These are phyloP conservation scores for Orchestia grillus DNA, from an alignment of 1,140 invertebrate species.

Conservation along the genomic window DNA sequence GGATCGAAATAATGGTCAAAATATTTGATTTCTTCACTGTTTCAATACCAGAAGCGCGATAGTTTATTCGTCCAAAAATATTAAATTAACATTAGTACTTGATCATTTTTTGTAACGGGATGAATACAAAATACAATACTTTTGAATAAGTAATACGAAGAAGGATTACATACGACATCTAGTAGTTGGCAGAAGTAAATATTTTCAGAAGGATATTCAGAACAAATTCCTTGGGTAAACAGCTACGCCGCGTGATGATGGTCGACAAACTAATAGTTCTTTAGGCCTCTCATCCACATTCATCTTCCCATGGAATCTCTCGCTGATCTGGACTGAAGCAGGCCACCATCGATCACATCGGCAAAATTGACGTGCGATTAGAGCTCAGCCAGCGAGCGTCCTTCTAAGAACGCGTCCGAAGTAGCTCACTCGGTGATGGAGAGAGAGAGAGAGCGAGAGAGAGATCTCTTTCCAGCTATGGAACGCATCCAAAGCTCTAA, in stretches of 20 bases:
- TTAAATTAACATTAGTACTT: neutral
- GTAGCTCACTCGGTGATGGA: neutral
- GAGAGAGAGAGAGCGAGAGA: no score
- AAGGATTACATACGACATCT: neutral
- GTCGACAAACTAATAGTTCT: neutral
- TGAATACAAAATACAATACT: neutral
- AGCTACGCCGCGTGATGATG: neutral
- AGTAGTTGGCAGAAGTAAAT: neutral
- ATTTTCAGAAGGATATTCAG: neutral
- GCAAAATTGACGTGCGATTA: neutral
- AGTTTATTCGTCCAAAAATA: neutral
- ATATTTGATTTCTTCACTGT: no score
- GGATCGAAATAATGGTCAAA: no score
- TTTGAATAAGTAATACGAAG: neutral
- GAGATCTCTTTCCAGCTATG: neutral
- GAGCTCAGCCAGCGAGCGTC: neutral
- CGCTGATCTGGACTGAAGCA: neutral
- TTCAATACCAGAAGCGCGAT: no score
- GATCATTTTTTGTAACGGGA: neutral
- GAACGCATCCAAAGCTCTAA: neutral
- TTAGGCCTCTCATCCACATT: neutral
- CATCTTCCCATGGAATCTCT: neutral
- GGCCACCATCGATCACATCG: neutral
- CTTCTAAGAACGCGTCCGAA: neutral
- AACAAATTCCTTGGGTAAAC: neutral